Conservation (phyloP, 2,888 invertebrate species). For the Sphecodes monilicornis region DNA sequence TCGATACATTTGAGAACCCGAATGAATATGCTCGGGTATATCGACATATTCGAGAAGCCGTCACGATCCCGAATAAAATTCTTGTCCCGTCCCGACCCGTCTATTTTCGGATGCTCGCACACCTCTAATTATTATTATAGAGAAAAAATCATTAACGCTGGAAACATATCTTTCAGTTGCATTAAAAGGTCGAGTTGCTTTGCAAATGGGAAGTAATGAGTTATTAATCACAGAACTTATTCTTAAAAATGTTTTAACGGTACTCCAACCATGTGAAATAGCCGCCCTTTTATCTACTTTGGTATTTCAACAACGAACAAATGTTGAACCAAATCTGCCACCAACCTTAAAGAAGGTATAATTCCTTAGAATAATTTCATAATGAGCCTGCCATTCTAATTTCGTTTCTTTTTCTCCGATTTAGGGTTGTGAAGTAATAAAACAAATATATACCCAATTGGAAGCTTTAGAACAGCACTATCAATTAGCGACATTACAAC, state of each 20-base stretch:
- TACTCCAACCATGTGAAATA: conserved; percentile 95
- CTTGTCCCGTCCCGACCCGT: too few species aligned
- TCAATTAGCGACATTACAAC: conserved; percentile 86
- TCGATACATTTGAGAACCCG: too few species aligned
- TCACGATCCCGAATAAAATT: too few species aligned
- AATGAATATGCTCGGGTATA: too few species aligned
- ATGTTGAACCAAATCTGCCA: conserved; percentile 45
- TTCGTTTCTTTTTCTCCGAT: conserved; percentile 41
- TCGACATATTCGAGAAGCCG: too few species aligned
- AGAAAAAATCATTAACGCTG: conserved; percentile 3
- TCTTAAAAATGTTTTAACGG: conserved; percentile 94
- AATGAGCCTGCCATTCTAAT: neutral
- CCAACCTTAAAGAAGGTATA: conserved; percentile 55
- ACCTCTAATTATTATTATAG: neutral
- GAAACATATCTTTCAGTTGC: conserved; percentile 86
- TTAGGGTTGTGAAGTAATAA: conserved; percentile 90
- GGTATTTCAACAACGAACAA: conserved; percentile 93
- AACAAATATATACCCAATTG: conserved; percentile 89
- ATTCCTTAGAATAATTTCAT: neutral
- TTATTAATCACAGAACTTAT: conserved; percentile 97
- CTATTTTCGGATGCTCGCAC: too few species aligned
- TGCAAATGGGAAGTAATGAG: conserved; percentile 95
- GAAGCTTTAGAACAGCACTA: conserved; percentile 87
- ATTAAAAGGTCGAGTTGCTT: conserved; percentile 93
- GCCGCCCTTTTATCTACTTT: conserved; percentile 96